These are phyloP conservation scores for Lepetodrilus schrolli DNA, from an alignment of 2,888 invertebrate species.

Conservation along the genomic window DNA sequence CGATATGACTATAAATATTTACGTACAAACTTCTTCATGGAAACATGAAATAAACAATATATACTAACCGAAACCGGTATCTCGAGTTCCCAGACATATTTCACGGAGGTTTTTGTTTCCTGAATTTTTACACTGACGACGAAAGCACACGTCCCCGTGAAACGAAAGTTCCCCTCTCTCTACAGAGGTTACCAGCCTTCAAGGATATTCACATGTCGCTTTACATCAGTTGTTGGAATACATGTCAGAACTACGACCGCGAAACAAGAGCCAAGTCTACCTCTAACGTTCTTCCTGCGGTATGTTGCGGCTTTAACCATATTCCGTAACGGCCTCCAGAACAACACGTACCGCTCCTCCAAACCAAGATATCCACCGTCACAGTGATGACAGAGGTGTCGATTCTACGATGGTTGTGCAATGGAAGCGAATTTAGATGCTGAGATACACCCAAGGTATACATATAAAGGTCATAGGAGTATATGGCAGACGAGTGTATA, in stretches of 20 bases:
- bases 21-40: too few species aligned
- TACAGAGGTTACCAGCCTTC: too few species aligned
- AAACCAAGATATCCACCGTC: neutral
- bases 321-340: conserved; percentile 5
- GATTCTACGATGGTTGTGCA: conserved; percentile 1
- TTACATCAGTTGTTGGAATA: neutral
- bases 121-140: neutral
- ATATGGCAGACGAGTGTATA: too few species aligned
- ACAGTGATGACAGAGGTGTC: neutral
- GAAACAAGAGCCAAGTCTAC: neutral
- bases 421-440: neutral
- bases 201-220: neutral
- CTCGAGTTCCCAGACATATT: neutral
- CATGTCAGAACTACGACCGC: neutral
- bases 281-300: neutral
- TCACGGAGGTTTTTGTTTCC: neutral
- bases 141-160: neutral
- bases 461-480: too few species aligned
- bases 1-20: too few species aligned
- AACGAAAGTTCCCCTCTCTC: neutral
- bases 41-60: too few species aligned
- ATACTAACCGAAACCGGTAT: conserved; percentile 6
- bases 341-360: neutral
- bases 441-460: conserved; percentile 11
- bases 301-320: conserved; percentile 1